A percentile compares a stretch with the other conserved stretches of the same genome.
phyloP scores from a whole-genome alignment of 1,140 invertebrate species.

The Sycobia sp. region DNA sequence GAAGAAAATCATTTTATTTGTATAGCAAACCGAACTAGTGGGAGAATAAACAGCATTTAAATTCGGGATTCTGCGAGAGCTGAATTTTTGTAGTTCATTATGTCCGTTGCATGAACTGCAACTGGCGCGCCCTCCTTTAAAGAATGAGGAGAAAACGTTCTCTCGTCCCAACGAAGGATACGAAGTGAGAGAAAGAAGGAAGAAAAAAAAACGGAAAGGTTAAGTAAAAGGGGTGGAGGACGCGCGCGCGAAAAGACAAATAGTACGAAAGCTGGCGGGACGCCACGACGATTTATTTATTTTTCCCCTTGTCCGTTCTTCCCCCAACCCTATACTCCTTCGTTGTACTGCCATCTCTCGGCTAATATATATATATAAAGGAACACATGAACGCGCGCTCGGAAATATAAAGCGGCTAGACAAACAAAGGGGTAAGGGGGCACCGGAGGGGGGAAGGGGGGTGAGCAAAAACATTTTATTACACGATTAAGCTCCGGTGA shows the following conservation, averaged over 20 bases:
- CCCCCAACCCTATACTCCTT: not conserved
- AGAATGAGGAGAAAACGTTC: constrained; percentile 10
- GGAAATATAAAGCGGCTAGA: constrained; percentile 26
- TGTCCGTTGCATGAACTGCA: not conserved
- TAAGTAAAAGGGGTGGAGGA: constrained; percentile 23
- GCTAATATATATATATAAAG: too few species aligned
- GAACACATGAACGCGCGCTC: not conserved
- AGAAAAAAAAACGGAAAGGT: constrained; percentile 4
- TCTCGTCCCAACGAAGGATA: not conserved
- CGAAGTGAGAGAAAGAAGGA: not conserved
- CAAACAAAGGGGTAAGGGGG: constrained; percentile 20
- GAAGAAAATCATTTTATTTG: too few species aligned
- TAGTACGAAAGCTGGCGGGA: constrained; percentile 29
- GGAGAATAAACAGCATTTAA: too few species aligned
- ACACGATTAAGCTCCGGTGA: constrained; percentile 29
- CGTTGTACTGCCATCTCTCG: too few species aligned
- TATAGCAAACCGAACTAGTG: too few species aligned
- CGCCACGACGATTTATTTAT: constrained; percentile 33
- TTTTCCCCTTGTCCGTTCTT: constrained; percentile 3
- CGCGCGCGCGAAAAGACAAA: constrained; percentile 25
- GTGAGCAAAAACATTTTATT: constrained; percentile 37
- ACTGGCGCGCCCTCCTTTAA: not conserved
- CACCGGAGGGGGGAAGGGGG: too few species aligned
- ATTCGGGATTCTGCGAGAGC: too few species aligned
- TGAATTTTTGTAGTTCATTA: constrained; percentile 20